phyloP scores from a whole-genome alignment of 2,113 vertebrate species.

The Nipponia nippon region DNA sequence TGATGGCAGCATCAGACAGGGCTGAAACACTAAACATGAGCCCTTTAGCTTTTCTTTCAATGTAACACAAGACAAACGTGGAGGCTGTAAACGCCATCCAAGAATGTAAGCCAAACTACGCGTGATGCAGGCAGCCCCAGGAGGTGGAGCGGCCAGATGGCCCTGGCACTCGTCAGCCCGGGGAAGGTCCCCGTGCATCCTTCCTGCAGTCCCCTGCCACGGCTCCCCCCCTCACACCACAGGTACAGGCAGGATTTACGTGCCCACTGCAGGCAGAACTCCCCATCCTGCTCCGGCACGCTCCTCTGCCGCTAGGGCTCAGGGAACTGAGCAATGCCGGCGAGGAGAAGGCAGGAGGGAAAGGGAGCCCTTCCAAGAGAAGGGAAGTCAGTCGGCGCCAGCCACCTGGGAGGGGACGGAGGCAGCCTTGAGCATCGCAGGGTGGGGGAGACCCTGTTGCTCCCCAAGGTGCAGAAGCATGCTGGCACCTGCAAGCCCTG shows the following conservation, averaged over 20 bases:
- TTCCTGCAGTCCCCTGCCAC: background rate
- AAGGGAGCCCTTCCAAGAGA: background rate
- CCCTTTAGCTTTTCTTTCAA: conserved; percentile 32
- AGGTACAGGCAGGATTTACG: background rate
- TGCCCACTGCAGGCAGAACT: background rate
- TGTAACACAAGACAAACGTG: background rate
- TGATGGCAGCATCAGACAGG: background rate
- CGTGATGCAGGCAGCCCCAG: background rate
- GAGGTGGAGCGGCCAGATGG: background rate
- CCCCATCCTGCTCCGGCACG: background rate
- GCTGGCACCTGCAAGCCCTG: background rate
- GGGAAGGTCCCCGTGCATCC: background rate
- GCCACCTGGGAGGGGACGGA: background rate
- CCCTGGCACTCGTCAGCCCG: background rate
- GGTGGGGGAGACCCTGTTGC: background rate
- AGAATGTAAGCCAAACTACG: background rate
- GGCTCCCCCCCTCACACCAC: background rate
- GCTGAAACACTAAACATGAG: background rate
- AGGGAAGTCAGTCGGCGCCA: background rate
- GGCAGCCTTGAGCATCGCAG: background rate
- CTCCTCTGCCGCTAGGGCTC: background rate
- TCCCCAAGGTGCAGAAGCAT: background rate
- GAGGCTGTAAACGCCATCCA: background rate
- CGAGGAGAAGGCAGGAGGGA: background rate
- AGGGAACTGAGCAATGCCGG: background rate